Percentiles rank a stretch among this genome's conserved stretches.
Conservation (phyloP, 1,140 invertebrate species). For the Diorhabda elongata region DNA sequence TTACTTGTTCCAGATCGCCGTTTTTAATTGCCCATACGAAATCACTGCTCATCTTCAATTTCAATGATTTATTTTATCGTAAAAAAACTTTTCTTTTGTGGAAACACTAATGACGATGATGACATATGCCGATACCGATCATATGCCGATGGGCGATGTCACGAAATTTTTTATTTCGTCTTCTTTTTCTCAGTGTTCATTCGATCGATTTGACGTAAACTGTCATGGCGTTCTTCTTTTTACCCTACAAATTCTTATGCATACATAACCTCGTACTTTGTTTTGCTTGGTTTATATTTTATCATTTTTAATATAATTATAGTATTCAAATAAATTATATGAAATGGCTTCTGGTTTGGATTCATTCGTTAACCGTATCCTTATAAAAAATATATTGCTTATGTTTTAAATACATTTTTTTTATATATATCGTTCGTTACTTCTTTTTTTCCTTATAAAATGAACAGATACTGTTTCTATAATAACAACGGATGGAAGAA, state of each 20-base stretch:
- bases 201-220: too few species aligned
- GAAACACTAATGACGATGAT: too few species aligned
- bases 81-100: too few species aligned
- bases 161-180: too few species aligned
- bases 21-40: constrained; percentile 93
- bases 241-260: too few species aligned
- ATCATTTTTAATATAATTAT: too few species aligned
- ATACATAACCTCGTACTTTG: too few species aligned
- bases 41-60: constrained; percentile 52
- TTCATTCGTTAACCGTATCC: constrained; percentile 20
- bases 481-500: constrained; percentile 90
- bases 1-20: constrained; percentile 87
- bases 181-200: too few species aligned
- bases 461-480: constrained; percentile 81
- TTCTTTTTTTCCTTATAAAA: constrained; percentile 5
- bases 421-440: not conserved
- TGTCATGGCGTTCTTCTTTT: too few species aligned
- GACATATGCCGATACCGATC: too few species aligned
- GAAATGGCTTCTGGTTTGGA: constrained; percentile 17
- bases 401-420: not conserved
- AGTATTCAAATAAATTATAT: not conserved
- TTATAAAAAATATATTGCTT: constrained; percentile 1
- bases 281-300: too few species aligned
- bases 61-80: not conserved
- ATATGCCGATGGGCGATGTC: too few species aligned